Conservation (phyloP, 2,888 invertebrate genomes). For the Oscheius onirici region DNA sequence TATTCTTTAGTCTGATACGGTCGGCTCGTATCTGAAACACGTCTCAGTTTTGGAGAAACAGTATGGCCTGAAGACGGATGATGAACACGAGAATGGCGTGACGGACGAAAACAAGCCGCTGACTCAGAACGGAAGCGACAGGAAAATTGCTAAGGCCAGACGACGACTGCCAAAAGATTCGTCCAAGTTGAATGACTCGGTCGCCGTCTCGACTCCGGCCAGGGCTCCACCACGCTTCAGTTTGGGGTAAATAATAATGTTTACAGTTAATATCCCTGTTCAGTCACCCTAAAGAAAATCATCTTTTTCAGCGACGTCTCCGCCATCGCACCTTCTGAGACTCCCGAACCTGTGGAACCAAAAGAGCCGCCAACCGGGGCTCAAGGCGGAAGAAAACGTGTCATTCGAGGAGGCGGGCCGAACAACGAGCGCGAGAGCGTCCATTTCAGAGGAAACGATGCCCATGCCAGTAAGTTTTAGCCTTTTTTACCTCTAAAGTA, state of each 20-base stretch:
- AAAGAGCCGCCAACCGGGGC: background rate
- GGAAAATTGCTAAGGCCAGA: constrained; percentile 3
- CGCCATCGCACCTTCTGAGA: background rate
- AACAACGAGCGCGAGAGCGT: constrained; percentile 47
- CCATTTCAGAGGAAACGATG: constrained; percentile 37
- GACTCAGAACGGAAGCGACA: background rate
- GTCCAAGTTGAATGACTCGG: constrained; percentile 20
- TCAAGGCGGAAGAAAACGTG: constrained; percentile 42
- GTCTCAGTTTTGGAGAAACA: constrained; percentile 35
- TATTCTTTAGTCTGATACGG: constrained; percentile 44
- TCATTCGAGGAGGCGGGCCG: constrained; percentile 54
- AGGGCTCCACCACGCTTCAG: constrained; percentile 23
- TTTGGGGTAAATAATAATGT: constrained; percentile 2
- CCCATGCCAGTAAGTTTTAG: background rate
- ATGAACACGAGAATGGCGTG: background rate
- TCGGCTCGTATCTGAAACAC: constrained; percentile 49
- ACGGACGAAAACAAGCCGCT: background rate
- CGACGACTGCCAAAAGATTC: constrained; percentile 9
- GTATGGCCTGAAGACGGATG: constrained; percentile 32
- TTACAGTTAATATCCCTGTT: background rate
- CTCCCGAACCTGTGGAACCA: background rate
- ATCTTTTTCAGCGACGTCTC: constrained; percentile 11
- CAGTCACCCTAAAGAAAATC: too few species aligned
- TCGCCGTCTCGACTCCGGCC: constrained; percentile 31
- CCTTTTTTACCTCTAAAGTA: background rate